Evolutionary conservation across 2,888 invertebrate species (phyloP).

Genomic region (Eristalinus aeneus): DNA sequence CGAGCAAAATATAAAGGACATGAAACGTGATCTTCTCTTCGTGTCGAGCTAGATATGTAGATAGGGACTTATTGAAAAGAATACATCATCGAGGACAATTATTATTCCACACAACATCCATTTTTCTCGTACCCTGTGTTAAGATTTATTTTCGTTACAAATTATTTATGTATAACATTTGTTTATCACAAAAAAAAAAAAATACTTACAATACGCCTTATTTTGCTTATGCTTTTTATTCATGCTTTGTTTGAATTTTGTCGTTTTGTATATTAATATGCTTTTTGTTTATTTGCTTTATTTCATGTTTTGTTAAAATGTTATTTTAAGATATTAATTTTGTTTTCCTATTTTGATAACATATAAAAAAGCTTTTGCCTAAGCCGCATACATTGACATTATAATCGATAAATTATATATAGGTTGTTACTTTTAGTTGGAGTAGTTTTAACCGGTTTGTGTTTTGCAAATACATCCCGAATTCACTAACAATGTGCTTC

Average conservation of each 20-base stretch:
- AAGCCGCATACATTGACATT: conserved; percentile 62
- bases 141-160: not conserved
- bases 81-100: not conserved
- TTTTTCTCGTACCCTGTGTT: conserved; percentile 3
- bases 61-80: conserved; percentile 25
- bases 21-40: not conserved
- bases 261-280: conserved; percentile 39
- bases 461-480: conserved; percentile 39
- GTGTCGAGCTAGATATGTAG: not conserved
- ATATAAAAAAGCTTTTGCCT: conserved; percentile 19
- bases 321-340: conserved; percentile 15
- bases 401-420: conserved; percentile 23
- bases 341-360: not conserved
- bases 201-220: not conserved
- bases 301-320: conserved; percentile 43
- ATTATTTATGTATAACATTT: conserved; percentile 45
- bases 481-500: conserved; percentile 60
- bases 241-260: conserved; percentile 45
- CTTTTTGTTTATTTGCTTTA: conserved; percentile 73
- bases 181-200: conserved; percentile 24
- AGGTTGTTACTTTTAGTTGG: conserved; percentile 23
- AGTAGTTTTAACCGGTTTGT: conserved; percentile 54
- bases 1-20: not conserved
- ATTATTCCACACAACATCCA: conserved; percentile 17
- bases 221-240: conserved; percentile 65